A percentile compares a stretch with the other conserved stretches of the same genome.
Evolutionary conservation across 2,888 invertebrate genomes (phyloP).

Genomic region (Augochlorella aurata): DNA sequence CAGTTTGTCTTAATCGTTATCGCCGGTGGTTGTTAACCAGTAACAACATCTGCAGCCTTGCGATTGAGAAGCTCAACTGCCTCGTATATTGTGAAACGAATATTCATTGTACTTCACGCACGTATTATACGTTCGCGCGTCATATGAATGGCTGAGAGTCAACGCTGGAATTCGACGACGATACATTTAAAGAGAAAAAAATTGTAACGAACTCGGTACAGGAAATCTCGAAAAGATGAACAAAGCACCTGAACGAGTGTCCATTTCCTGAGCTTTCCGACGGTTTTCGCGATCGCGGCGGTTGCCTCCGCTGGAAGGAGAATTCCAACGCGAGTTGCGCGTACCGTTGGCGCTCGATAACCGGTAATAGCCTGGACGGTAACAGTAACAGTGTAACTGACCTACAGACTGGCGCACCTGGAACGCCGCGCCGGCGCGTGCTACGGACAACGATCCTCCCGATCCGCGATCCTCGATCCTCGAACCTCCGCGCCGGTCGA

Average conservation of each 20-base stretch:
- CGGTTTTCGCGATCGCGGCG: neutral
- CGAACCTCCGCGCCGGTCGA: neutral
- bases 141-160: too few species aligned
- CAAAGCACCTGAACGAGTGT: too few species aligned
- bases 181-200: too few species aligned
- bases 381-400: slow-evolving; percentile 77
- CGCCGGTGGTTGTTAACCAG: too few species aligned
- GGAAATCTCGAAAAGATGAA: too few species aligned
- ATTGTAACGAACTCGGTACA: too few species aligned
- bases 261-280: neutral
- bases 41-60: too few species aligned
- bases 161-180: too few species aligned
- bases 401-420: slow-evolving; percentile 68
- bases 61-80: too few species aligned
- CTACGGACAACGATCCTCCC: slow-evolving; percentile 1
- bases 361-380: slow-evolving; percentile 72
- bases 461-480: neutral
- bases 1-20: neutral
- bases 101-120: too few species aligned
- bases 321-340: slow-evolving; percentile 58
- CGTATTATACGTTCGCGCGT: too few species aligned
- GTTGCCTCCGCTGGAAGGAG: slow-evolving; percentile 40
- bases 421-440: slow-evolving; percentile 34
- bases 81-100: too few species aligned
- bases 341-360: slow-evolving; percentile 75